Evolutionary conservation across 2,113 vertebrate genomes (phyloP), one percentile per base, ranked within the genome.

Genomic region (Pseudorectes ferrugineus): DNA sequence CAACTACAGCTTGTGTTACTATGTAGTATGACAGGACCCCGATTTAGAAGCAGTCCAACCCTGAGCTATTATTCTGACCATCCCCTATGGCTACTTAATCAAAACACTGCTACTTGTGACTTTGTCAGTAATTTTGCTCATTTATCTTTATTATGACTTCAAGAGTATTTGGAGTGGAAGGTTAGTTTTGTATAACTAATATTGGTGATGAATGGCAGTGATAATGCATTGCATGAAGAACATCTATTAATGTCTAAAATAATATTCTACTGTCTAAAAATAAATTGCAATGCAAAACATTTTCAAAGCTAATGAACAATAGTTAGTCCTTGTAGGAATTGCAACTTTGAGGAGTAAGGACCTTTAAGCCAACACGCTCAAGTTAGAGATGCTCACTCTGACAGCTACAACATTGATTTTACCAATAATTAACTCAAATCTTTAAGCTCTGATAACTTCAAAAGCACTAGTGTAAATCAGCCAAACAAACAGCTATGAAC

Each of bases 111-210:
- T 96, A 96, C 90, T 97, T 97, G 94, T 96, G 96, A 97, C 95
- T 97, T 87, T 93, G 94, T 98, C 95, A 91, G 95, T 97, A 97
- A 97, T 97, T 98, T 96, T 97, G 89, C 95, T 97, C 97, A 97
- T 98, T 98, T 97, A 95, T 98, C 97, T 98, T 97, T 96, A 97
- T 98, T 97, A 98, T 89, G 85, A 95, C 40, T 96, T 94, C 82
- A 85, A 88, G 58, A 96, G 79, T 94, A 97, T 93, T 98, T 12
- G 38, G 93, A 95, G 91, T 96, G 89, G 93, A 97, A 97, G 95
- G 91, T 89, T 95, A 97, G 97, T 97, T 98, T 97, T 97, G 91
- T 97, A 94, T 94, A 95, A 97, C 94, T 95, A 96, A 96, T 97
- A 95, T 91, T 92, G 82, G 89, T 96, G 97, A 98, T 97, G 73